Conservation (phyloP, 2,113 vertebrate species). For the Thryonomys swinderianus region DNA sequence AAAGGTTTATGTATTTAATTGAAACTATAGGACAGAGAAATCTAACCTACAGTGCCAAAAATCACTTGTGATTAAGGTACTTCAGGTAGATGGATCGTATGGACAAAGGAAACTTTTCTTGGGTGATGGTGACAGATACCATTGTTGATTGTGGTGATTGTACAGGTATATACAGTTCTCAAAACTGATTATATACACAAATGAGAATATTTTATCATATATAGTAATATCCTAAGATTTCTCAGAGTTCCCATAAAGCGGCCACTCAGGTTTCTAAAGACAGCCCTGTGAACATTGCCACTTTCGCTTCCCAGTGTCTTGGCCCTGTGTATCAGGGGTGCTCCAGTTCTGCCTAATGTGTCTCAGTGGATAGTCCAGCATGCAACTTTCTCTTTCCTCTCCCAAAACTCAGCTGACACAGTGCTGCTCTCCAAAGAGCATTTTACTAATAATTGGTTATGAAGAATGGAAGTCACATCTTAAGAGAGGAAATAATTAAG, state of each 20-base stretch:
- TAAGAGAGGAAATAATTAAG: constrained; percentile 46
- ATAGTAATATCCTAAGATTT: neutral
- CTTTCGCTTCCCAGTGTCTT: neutral
- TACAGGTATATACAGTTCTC: neutral
- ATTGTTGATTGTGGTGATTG: neutral
- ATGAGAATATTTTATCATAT: neutral
- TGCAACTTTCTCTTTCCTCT: neutral
- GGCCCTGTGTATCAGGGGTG: neutral
- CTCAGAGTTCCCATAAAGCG: neutral
- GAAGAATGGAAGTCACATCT: constrained; percentile 20
- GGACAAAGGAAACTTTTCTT: neutral
- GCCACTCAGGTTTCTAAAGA: neutral
- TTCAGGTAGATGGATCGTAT: neutral
- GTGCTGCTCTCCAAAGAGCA: neutral
- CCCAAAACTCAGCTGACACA: neutral
- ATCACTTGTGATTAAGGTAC: neutral
- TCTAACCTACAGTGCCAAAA: neutral
- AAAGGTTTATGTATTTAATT: neutral
- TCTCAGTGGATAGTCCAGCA: neutral
- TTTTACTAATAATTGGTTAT: constrained; percentile 28
- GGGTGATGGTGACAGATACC: neutral
- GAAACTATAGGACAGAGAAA: neutral
- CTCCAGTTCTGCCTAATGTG: neutral
- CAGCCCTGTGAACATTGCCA: neutral
- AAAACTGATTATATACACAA: neutral